Evolutionary conservation across 2,113 vertebrate species (phyloP).

Genomic region (Paramormyrops kingsleyae): DNA sequence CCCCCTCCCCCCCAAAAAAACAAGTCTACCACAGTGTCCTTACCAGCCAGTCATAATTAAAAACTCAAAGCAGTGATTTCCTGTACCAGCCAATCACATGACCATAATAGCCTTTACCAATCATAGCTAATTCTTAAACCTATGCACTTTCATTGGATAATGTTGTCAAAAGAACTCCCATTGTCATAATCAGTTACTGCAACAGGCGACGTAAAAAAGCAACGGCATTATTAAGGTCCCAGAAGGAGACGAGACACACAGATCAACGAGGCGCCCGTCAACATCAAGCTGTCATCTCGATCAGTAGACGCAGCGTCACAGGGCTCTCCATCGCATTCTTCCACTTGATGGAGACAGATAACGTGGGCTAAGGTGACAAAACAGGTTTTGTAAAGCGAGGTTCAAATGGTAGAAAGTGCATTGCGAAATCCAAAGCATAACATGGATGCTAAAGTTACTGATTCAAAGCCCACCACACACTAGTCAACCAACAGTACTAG

Average conservation of each 20-base stretch:
- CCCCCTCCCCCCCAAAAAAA: neutral
- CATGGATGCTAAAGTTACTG: neutral
- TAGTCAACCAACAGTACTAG: neutral
- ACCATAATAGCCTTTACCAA: neutral
- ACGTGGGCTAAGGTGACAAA: neutral
- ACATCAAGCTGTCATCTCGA: neutral
- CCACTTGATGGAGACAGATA: neutral
- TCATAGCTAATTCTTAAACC: neutral
- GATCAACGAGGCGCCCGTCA: neutral
- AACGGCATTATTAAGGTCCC: neutral
- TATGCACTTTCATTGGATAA: no score
- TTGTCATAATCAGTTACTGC: neutral
- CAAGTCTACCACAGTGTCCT: neutral
- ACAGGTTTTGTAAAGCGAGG: neutral
- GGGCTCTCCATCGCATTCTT: neutral
- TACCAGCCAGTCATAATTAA: neutral
- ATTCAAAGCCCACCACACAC: neutral
- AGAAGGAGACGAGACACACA: neutral
- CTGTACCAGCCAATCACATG: neutral
- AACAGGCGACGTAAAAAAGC: neutral
- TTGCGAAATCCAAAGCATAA: constrained; percentile 8
- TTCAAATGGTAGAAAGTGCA: neutral
- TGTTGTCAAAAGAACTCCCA: neutral
- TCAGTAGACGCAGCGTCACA: neutral
- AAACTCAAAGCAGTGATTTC: neutral